Percentiles rank a stretch among this genome's conserved stretches.
phyloP scores from a whole-genome alignment of 2,113 vertebrate species.

The Gymnocephalus cernua region DNA sequence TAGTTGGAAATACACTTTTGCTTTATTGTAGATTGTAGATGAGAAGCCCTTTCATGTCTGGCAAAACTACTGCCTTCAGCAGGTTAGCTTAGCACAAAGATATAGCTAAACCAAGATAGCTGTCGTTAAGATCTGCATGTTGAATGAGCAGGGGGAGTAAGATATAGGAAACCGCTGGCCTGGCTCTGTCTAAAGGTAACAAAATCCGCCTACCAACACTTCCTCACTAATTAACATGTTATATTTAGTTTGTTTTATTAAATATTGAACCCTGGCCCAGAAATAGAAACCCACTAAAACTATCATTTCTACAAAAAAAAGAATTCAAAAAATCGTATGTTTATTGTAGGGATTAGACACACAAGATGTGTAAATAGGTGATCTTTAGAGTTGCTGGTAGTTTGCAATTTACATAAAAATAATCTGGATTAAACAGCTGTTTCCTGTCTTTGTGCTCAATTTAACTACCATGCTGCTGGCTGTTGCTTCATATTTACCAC shows the following conservation, averaged over 20 bases:
- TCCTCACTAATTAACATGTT: not conserved
- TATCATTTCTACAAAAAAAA: not conserved
- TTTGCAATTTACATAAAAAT: not conserved
- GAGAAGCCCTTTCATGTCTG: too few species aligned
- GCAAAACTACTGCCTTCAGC: too few species aligned
- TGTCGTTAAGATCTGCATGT: not conserved
- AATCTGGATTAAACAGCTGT: conserved; percentile 2
- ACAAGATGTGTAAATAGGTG: not conserved
- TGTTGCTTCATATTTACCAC: not conserved
- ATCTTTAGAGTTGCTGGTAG: not conserved
- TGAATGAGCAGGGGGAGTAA: not conserved
- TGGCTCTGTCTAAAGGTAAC: not conserved
- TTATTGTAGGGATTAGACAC: not conserved
- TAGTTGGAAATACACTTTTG: not conserved
- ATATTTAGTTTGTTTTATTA: not conserved
- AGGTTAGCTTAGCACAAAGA: not conserved
- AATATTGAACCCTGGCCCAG: not conserved
- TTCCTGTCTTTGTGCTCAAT: conserved; percentile 1
- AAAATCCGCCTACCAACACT: not conserved
- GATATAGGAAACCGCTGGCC: not conserved
- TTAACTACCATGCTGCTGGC: not conserved
- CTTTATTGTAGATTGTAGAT: not conserved
- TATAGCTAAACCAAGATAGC: not conserved
- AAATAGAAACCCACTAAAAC: not conserved
- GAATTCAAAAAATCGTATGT: too few species aligned